Percentiles rank a stretch among this genome's conserved stretches.
Evolutionary conservation across 2,797 vertebrate species (phyloP).

Genomic region (Anomalospiza imberbis): DNA sequence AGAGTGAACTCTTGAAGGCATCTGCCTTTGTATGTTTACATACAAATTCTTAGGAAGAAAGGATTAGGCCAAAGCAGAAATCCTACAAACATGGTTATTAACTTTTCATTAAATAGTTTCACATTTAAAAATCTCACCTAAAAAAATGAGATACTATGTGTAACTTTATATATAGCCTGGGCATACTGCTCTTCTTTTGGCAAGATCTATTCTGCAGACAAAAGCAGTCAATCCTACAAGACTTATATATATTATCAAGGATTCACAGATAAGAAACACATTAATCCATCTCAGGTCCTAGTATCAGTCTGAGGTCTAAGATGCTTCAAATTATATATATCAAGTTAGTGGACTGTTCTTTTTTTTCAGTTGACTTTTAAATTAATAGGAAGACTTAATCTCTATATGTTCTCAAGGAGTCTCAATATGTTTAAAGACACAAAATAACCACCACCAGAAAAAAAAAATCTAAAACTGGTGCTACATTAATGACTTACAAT

Average conservation of each 20-base stretch:
- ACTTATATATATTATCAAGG: not conserved
- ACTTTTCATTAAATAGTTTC: not conserved
- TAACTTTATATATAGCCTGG: not conserved
- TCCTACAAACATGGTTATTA: not conserved
- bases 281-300: not conserved
- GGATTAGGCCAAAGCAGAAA: not conserved
- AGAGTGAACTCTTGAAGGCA: not conserved
- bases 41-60: not conserved
- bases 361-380: not conserved
- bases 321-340: not conserved
- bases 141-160: not conserved
- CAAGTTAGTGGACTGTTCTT: not conserved
- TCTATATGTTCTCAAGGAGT: not conserved
- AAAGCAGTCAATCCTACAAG: not conserved
- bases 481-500: not conserved
- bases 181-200: not conserved
- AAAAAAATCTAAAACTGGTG: not conserved
- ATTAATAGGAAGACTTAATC: not conserved
- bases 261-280: not conserved
- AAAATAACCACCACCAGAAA: not conserved
- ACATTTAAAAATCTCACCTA: not conserved
- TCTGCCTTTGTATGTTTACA: not conserved
- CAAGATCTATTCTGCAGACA: not conserved
- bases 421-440: not conserved
- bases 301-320: not conserved